Evolutionary conservation across 2,113 vertebrate genomes (phyloP), one percentile per base, ranked within the genome.

Genomic region (Pelobates fuscus): DNA sequence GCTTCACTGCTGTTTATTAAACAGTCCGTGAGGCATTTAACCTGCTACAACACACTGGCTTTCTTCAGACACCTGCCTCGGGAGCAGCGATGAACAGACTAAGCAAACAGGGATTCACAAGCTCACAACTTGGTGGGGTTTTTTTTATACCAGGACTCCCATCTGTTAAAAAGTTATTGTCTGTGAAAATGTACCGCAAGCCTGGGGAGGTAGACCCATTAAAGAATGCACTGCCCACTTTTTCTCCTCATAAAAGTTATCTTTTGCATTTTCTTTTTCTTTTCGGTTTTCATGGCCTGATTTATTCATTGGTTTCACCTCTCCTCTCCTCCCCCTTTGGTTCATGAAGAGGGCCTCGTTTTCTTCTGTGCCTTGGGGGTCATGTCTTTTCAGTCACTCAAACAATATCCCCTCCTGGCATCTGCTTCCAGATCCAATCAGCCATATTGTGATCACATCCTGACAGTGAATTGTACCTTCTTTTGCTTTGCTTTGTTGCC

Each of bases 241-340:
- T 82, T 81, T 81, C 83, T 86, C 91, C 87, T 87, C 88, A 89
- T 88, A 89, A 91, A 85, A 91, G 89, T 90, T 84, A 90, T 91
- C 88, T 89, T 95, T 93, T 95, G 92, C 93, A 95, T 94, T 94
- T 94, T 91, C 89, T 86, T 90, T 92, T 68, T 24, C 91, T 92
- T 87, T 89, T 90, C 78, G 82, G 90, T 92, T 93, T 93, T 92
- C 87, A 91, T 66, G n/a, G 91, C 87, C 89, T 98, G 94, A 98
- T 98, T 98, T 98, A 98, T 98, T 98, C 96, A 98, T 97, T 93
- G 94, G 92, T 95, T 96, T 95, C 93, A 94, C 89, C 92, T 93
- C 91, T 87, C 86, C 79, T 88, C 88, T 87, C 92, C 91, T 91
- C 84, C 89, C 87, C 86, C 89, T 88, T 86, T 88, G 88, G 87